These are phyloP conservation scores for Gibbula magus DNA, from an alignment of 2,888 invertebrate species.

Conservation along the genomic window DNA sequence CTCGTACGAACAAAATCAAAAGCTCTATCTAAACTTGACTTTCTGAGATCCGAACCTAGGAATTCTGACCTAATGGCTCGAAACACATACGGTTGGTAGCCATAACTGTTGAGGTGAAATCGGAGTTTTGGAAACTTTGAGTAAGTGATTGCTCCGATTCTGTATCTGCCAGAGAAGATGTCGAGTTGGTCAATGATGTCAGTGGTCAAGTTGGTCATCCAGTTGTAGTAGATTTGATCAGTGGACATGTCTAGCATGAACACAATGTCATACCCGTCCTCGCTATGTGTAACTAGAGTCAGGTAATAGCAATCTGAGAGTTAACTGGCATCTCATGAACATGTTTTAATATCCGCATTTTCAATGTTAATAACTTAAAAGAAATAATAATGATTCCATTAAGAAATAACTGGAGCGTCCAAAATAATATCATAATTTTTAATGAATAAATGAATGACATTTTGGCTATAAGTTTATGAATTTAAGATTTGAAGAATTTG, in stretches of 20 bases:
- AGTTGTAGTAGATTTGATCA: slow-evolving; percentile 43
- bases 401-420: no score
- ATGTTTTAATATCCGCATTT: no score
- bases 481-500: no score
- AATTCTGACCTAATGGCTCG: slow-evolving; percentile 26
- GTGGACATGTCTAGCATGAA: slow-evolving; percentile 60
- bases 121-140: slow-evolving; percentile 35
- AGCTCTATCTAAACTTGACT: slow-evolving; percentile 43
- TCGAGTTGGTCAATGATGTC: slow-evolving; percentile 43
- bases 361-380: no score
- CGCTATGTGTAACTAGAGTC: slow-evolving; percentile 27
- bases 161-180: slow-evolving; percentile 50
- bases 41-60: background rate
- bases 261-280: slow-evolving; percentile 50
- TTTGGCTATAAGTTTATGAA: no score
- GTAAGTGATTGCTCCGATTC: slow-evolving; percentile 59
- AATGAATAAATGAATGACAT: no score
- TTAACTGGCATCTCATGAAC: no score
- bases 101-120: slow-evolving; percentile 52
- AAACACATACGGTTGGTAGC: slow-evolving; percentile 43
- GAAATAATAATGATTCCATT: no score
- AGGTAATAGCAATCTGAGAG: no score
- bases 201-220: slow-evolving; percentile 45
- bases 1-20: slow-evolving; percentile 43
- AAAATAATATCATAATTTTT: no score